Conservation (phyloP, 1,140 invertebrate species). For the Chionoecetes opilio region DNA sequence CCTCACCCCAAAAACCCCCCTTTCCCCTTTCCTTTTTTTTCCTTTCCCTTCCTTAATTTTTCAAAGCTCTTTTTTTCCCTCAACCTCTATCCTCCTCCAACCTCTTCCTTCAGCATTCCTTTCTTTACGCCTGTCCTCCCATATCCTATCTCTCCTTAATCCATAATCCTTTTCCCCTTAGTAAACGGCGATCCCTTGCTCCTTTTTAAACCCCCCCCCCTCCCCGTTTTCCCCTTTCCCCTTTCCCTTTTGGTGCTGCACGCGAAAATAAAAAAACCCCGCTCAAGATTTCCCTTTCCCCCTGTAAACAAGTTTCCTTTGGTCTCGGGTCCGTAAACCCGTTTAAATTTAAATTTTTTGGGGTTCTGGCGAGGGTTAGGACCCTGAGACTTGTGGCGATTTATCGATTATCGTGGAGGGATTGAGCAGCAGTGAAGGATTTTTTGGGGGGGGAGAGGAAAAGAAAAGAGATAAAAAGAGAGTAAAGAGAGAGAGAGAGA, state of each 20-base stretch:
- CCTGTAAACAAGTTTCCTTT: neutral
- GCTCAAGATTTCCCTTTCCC: neutral
- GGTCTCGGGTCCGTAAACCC: neutral
- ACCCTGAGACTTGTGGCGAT: neutral
- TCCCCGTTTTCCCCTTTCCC: neutral
- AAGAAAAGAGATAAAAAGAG: neutral
- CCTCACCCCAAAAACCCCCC: too few species aligned
- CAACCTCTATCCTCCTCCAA: neutral
- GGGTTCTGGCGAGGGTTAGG: neutral
- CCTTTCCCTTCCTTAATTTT: too few species aligned
- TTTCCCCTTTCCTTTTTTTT: too few species aligned
- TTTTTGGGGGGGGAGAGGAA: neutral
- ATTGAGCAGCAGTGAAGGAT: neutral
- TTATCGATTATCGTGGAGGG: slow-evolving; percentile 27
- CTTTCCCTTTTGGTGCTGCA: neutral
- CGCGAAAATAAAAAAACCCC: neutral
- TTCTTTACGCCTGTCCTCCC: neutral
- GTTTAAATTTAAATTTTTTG: slow-evolving; percentile 1
- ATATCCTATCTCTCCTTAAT: neutral
- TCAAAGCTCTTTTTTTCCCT: too few species aligned
- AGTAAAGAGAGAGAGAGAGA: neutral
- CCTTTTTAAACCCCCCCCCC: neutral
- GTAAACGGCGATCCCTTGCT: neutral
- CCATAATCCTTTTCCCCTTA: neutral
- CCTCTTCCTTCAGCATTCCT: neutral